Evolutionary conservation across 1,140 invertebrate genomes (phyloP), one percentile per base, ranked within the genome.

Genomic region (Bathynomus jamesi): DNA sequence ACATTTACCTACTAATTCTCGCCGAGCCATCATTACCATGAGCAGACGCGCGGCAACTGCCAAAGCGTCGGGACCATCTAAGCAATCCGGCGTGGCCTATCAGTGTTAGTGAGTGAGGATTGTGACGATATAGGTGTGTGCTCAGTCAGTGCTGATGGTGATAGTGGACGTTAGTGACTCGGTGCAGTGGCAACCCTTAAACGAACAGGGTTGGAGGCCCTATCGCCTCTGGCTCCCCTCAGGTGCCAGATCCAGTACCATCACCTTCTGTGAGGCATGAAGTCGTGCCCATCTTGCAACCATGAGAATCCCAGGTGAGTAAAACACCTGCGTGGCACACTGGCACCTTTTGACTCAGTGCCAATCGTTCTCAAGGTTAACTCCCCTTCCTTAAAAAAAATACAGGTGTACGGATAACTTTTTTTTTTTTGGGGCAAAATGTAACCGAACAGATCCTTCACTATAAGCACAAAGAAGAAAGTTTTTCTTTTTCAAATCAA

Each of bases 1-100:
- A 74, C 72, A 74, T 74, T 74, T 74, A 74, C 72, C 72, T 74
- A 74, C 72, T 74, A 74, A 74, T 74, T 74, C 72, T 74, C 72
- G 72, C 72, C 72, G 72, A 70, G 72, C 68, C 72, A 69, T 74
- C 72, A 74, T 74, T 74, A 74, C 68, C 63, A 74, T 74, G 72
- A 70, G 68, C 72, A 74, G 72, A 74, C 72, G 72, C 68, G 69
- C 68, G 72, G 72, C 70, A 65, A 69, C 72, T 68, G 72, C 69
- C 72, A 53, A 53, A 53, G 40, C 40, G 40, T 53, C 40, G 40
- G 40, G 40, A 53, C 40, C 11, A 53, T 53, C 21, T 21, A 53
- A 53, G 21, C 2, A 17, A 53, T 53, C 40, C 21, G 21, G 11
- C 40, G 40, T 53, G 5, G 40, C 21, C 40, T 11, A 53, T 53